Evolutionary conservation across 1,140 invertebrate species (phyloP).

Genomic region (Drosophila malerkotliana): DNA sequence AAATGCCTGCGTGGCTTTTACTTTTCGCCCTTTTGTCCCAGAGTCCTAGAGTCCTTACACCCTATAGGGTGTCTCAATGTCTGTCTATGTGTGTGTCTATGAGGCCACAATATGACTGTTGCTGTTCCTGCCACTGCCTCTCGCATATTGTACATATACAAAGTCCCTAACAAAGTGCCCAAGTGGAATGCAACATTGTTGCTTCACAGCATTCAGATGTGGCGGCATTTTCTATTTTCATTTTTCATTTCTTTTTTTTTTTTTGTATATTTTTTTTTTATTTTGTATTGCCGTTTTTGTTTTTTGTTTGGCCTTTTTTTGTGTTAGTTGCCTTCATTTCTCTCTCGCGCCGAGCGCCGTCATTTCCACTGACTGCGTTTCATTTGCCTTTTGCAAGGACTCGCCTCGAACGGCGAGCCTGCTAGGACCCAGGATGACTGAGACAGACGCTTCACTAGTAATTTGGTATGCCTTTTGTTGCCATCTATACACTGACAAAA

Average conservation of each 20-base stretch:
- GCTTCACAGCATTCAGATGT: conserved; percentile 80
- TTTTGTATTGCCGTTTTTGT: conserved; percentile 28
- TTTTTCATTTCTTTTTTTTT: conserved; percentile 34
- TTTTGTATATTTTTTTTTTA: not conserved
- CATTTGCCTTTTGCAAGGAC: conserved; percentile 67
- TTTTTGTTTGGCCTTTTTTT: conserved; percentile 46
- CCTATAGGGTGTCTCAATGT: conserved; percentile 4
- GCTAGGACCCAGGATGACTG: conserved; percentile 17
- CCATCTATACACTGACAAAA: conserved; percentile 19
- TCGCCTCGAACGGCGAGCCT: conserved; percentile 21
- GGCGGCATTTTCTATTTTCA: conserved; percentile 68
- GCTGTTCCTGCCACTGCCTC: conserved; percentile 32
- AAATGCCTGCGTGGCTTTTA: conserved; percentile 62
- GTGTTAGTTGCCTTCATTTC: conserved; percentile 46
- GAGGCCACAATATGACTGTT: conserved; percentile 59
- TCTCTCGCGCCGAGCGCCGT: conserved; percentile 49
- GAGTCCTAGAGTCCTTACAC: conserved; percentile 24
- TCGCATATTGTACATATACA: conserved; percentile 17
- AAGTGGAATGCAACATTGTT: conserved; percentile 82
- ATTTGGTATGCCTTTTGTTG: conserved; percentile 79
- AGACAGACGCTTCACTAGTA: conserved; percentile 68
- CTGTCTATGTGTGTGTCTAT: conserved; percentile 17
- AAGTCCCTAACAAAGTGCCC: conserved; percentile 75
- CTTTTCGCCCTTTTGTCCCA: conserved; percentile 63
- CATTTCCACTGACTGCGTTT: conserved; percentile 81